Conservation (phyloP, 2,113 vertebrate species). For the Egretta garzetta region DNA sequence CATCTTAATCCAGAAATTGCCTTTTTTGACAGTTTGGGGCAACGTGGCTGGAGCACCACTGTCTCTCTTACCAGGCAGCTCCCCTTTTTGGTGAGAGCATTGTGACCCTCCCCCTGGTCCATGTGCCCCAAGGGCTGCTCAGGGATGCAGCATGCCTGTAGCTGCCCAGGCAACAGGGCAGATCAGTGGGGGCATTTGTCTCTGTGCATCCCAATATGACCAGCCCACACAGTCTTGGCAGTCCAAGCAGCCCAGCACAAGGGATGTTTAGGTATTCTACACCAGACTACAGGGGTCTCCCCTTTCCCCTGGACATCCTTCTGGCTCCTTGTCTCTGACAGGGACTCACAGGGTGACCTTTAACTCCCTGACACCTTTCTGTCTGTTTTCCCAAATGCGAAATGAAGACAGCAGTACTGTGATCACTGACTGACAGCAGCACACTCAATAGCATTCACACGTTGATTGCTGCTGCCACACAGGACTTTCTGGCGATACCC, state of each 20-base stretch:
- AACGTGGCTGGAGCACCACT: background rate
- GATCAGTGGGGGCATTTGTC: background rate
- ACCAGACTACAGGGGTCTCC: background rate
- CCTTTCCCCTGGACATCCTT: background rate
- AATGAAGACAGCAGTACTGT: background rate
- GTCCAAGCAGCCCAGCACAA: background rate
- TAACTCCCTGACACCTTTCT: background rate
- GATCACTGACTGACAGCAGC: background rate
- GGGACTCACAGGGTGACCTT: background rate
- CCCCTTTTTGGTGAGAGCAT: background rate
- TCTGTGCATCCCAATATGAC: background rate
- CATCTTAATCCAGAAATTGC: background rate
- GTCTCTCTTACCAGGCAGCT: background rate
- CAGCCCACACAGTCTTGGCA: background rate
- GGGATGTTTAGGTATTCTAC: background rate
- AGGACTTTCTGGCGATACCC: background rate
- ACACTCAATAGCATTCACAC: background rate
- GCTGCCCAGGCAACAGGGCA: background rate
- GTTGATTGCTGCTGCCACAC: background rate
- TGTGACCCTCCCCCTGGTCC: background rate
- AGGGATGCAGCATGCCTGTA: background rate
- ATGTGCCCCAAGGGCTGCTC: background rate
- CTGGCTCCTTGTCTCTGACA: background rate
- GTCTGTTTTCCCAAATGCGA: background rate
- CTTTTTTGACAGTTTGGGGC: background rate